These are phyloP conservation scores for Leptura quadrifasciata DNA, from an alignment of 2,888 invertebrate species.

Conservation along the genomic window DNA sequence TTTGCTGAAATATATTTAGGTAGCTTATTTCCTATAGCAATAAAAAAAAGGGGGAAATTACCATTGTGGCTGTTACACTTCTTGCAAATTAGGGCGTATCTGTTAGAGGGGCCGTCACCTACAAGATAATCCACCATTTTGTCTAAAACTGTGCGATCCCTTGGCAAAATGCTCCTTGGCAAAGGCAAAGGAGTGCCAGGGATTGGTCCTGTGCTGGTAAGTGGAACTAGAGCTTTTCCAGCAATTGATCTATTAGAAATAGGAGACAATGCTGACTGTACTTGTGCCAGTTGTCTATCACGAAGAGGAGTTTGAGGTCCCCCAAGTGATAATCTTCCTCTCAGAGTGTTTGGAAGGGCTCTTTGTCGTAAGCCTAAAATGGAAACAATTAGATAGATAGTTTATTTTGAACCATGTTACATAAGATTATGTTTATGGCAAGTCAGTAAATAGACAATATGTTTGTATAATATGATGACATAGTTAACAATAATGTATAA, in stretches of 20 bases:
- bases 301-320: constrained; percentile 31
- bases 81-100: constrained; percentile 95
- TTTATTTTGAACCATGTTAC: too few species aligned
- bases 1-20: too few species aligned
- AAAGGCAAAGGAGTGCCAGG: constrained; percentile 73
- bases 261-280: neutral
- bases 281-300: constrained; percentile 5
- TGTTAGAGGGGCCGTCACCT: constrained; percentile 95
- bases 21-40: neutral
- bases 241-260: constrained; percentile 8
- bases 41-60: constrained; percentile 62
- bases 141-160: constrained; percentile 88
- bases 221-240: neutral
- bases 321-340: constrained; percentile 30
- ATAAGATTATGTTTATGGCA: too few species aligned
- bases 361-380: constrained; percentile 57
- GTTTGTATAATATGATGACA: too few species aligned
- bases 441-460: too few species aligned
- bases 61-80: constrained; percentile 96
- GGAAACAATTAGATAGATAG: too few species aligned
- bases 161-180: constrained; percentile 83
- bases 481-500: too few species aligned
- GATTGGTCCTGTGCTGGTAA: constrained; percentile 2
- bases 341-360: neutral
- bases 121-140: constrained; percentile 94